phyloP scores from a whole-genome alignment of 2,113 vertebrate genomes.

The Hemiscyllium ocellatum region DNA sequence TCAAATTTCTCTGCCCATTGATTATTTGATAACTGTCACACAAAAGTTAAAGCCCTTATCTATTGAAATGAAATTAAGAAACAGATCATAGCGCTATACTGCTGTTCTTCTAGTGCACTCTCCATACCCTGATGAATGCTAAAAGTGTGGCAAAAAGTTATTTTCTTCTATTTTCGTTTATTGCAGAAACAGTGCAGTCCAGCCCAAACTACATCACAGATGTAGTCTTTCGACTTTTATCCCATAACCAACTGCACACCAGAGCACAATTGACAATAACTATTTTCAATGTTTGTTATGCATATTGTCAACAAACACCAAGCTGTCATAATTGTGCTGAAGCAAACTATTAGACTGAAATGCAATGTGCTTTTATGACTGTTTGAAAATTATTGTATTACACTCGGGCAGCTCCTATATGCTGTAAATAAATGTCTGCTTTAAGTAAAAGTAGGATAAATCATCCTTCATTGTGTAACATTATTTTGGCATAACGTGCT shows the following conservation, averaged over 20 bases:
- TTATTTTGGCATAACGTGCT: not conserved
- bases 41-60: not conserved
- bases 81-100: not conserved
- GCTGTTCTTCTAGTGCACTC: not conserved
- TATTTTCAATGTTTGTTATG: not conserved
- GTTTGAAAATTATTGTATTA: constrained; percentile 6
- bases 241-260: not conserved
- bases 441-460: not conserved
- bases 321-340: not conserved
- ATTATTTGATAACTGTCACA: not conserved
- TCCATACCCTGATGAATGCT: not conserved
- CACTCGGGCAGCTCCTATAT: not conserved
- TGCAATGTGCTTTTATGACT: not conserved
- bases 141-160: too few species aligned
- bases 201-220: not conserved
- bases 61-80: not conserved
- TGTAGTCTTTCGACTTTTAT: not conserved
- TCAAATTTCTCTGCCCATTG: not conserved
- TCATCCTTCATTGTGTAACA: not conserved
- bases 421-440: constrained; percentile 19
- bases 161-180: not conserved
- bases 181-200: not conserved
- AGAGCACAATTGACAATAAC: not conserved
- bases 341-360: not conserved
- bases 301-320: not conserved